phyloP scores from a whole-genome alignment of 1,140 invertebrate species.

The Vanessa atalanta region DNA sequence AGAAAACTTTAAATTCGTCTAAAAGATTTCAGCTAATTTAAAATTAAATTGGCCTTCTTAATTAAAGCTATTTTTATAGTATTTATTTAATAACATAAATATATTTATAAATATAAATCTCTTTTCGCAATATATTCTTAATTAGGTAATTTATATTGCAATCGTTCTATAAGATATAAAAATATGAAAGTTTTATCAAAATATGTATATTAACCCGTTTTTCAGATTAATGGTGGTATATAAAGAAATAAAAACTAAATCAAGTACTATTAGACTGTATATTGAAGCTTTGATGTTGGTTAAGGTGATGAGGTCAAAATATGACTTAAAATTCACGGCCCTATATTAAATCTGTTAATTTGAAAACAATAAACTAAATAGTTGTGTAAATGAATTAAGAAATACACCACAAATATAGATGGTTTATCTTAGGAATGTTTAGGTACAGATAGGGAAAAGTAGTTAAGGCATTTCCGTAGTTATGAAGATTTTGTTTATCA shows the following conservation, averaged over 20 bases:
- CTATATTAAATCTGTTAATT: not conserved
- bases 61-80: no score
- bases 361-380: not conserved
- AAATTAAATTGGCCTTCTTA: no score
- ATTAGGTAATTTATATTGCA: no score
- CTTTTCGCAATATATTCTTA: no score
- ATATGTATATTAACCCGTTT: no score
- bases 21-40: not conserved
- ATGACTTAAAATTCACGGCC: constrained; percentile 6
- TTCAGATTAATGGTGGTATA: not conserved
- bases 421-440: constrained; percentile 8
- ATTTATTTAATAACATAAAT: no score
- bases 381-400: not conserved
- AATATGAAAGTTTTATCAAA: no score
- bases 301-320: not conserved
- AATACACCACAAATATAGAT: not conserved
- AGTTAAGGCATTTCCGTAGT: constrained; percentile 9
- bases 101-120: no score
- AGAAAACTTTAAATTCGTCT: not conserved
- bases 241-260: not conserved
- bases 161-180: no score
- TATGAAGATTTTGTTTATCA: not conserved
- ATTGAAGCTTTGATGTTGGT: not conserved
- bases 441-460: constrained; percentile 1
- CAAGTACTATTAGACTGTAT: not conserved